Evolutionary conservation across 2,888 invertebrate species (phyloP), one percentile per base, ranked within the genome.

Genomic region (Plemyria rubiginata): DNA sequence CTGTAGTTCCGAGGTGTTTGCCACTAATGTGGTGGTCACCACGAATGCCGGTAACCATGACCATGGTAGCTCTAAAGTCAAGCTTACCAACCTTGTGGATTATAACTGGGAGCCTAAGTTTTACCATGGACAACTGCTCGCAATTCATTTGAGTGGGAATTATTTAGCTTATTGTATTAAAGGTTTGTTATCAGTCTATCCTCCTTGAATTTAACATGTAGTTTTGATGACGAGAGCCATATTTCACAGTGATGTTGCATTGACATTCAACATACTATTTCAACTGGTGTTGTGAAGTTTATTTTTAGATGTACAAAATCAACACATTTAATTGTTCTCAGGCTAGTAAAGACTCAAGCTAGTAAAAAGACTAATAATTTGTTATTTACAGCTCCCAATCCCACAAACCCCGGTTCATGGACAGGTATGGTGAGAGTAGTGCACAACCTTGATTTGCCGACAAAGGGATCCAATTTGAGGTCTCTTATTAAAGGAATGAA

Each of bases 51-150:
- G 96, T 11, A 94, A 93, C 68, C 96, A 96, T 77, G 95, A 95
- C 76, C 96, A 96, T 77, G 97, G 97, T 49, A 97, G 97, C 82
- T 98, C 97, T 0, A 97, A 98, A 90, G 97, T 99, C 29, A 98
- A 98, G 82, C 94, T 98, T 49, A 96, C 96, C 78, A 97, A 97
- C 84, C 94, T 98, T 52, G 98, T 98, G 22, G 98, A 98, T 79
- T 98, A 97, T 85, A 96, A 96, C 71, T 99, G 99, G 99, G 98
- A 98, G 82, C 94, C 96, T 50, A 95, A 96, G 75, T 96, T 96
- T 80, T 98, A 98, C 77, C 94, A 95, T 0, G 98, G 99, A 0
- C 97, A 97, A 80, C 91, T 99, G 63, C 94, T 99, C 45, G 97
- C 98, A 9, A 96, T 98, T 46, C 98, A 99, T 85, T 95, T 96